These are phyloP conservation scores for Scaptomyza pallida DNA, from an alignment of 1,140 invertebrate species.

Conservation along the genomic window DNA sequence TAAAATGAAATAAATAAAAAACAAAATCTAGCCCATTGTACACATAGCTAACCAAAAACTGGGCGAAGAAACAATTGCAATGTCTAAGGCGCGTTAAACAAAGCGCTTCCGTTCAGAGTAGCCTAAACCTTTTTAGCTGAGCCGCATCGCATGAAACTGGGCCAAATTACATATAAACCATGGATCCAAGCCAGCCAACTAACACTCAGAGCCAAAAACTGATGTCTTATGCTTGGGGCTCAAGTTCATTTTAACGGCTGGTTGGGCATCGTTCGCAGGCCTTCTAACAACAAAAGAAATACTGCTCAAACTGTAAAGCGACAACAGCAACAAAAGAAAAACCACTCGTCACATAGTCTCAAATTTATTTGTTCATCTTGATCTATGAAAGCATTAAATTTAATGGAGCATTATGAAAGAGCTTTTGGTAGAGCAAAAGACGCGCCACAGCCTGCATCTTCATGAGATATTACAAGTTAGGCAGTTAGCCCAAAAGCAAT, in stretches of 20 bases:
- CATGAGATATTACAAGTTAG: slow-evolving; percentile 25
- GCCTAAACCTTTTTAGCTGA: slow-evolving; percentile 36
- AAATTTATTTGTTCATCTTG: slow-evolving; percentile 73
- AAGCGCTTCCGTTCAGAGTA: slow-evolving; percentile 67
- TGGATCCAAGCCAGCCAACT: slow-evolving; percentile 35
- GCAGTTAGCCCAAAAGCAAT: slow-evolving; percentile 2
- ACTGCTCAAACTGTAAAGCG: slow-evolving; percentile 22
- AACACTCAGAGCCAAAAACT: slow-evolving; percentile 15
- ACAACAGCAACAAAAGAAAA: slow-evolving; percentile 10
- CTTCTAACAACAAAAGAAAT: slow-evolving; percentile 38
- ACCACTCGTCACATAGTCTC: slow-evolving; percentile 50
- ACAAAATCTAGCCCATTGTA: slow-evolving; percentile 4
- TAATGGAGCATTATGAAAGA: slow-evolving; percentile 72
- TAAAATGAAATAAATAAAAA: background rate
- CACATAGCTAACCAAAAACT: slow-evolving; percentile 13
- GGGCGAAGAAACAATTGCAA: slow-evolving; percentile 36
- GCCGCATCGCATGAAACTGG: slow-evolving; percentile 48
- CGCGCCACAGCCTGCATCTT: slow-evolving; percentile 5
- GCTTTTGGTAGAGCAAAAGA: slow-evolving; percentile 59
- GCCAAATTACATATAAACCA: slow-evolving; percentile 60
- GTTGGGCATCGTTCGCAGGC: slow-evolving; percentile 54
- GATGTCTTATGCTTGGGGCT: slow-evolving; percentile 33
- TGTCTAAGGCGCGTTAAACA: slow-evolving; percentile 65
- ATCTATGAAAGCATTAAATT: slow-evolving; percentile 70
- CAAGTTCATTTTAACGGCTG: slow-evolving; percentile 68